These are phyloP conservation scores for Blennius ocellaris DNA, from an alignment of 2,113 vertebrate genomes.

Conservation along the genomic window DNA sequence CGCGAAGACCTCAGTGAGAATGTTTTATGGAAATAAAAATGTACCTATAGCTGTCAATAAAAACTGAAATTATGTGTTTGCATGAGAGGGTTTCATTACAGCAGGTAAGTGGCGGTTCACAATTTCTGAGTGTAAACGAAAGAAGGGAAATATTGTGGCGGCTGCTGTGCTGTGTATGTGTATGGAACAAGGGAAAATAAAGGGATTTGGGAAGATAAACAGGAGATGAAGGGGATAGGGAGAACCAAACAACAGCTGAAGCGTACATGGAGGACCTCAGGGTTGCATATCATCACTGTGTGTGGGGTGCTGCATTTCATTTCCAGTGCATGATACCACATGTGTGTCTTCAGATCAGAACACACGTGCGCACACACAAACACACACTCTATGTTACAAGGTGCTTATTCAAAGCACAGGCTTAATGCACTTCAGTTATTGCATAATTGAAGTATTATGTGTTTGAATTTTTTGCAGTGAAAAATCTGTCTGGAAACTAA, in stretches of 20 bases:
- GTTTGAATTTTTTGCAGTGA: constrained; percentile 16
- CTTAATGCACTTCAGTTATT: background rate
- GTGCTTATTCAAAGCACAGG: background rate
- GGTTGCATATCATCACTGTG: constrained; percentile 37
- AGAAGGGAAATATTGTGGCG: background rate
- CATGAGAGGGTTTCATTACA: constrained; percentile 12
- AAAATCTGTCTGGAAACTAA: constrained; percentile 23
- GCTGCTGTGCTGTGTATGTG: constrained; percentile 23
- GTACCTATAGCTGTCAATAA: too few species aligned
- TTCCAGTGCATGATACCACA: background rate
- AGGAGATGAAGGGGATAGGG: constrained; percentile 33
- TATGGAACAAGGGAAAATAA: constrained; percentile 44
- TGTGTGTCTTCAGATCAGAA: background rate
- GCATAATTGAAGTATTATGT: constrained; percentile 16
- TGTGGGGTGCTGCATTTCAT: constrained; percentile 11
- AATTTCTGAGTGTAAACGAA: constrained; percentile 10
- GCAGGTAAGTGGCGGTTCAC: too few species aligned
- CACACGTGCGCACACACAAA: too few species aligned
- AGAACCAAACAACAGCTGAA: constrained; percentile 39
- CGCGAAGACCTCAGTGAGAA: background rate
- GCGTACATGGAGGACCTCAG: constrained; percentile 19
- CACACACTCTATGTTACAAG: too few species aligned
- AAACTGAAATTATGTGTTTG: too few species aligned
- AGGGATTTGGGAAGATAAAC: constrained; percentile 54
- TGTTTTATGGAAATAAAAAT: too few species aligned